Base-by-base conservation (phyloP, 1,140 invertebrate species). In the Polypedilum pembai region DNA sequence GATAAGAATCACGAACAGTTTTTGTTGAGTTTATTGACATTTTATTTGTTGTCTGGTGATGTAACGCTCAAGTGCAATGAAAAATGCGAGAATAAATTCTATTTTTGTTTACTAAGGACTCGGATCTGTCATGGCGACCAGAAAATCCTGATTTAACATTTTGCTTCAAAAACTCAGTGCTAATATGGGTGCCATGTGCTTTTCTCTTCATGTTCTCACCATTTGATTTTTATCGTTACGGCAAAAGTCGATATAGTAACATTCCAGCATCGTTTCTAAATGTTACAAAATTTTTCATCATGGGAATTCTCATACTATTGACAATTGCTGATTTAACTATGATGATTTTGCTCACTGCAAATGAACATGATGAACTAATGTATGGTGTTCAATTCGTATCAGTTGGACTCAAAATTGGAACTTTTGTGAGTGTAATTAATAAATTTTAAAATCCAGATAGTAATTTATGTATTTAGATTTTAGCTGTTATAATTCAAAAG, bases 81-180 rank as follows among this genome's bases (percentile, higher is more conserved):
- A n/a, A n/a, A n/a, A n/a, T n/a, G n/a, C n/a, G n/a, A n/a, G n/a
- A 33, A 33, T 33, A 33, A 33, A 33, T 33, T 33, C 24, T 33
- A 33, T 33, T 33, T 33, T 33, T 33, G 5, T 33, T 33, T 33
- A 56, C 87, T 73, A 84, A 93, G 92, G 87, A 93, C 82, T 77
- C 78, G 76, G 86, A 87, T 77, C 76, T 89, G 78, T 88, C 90
- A 76, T 94, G 92, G 92, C 82, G 93, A 77, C 91, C 91, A n/a
- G 83, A 87, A 20, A 85, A 88, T 80, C 93, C 93, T 74, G 88
- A 94, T 79, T 84, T 95, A 33, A 92, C 92, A 73, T 82, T 85
- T 83, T 95, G 93, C 82, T 93, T 95, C 83, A 89, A 94, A 81
- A 89, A 90, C 80, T 94, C 93, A 5, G 87, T 93, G 7, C 80